Percentiles rank a stretch among this genome's conserved stretches.
Conservation (phyloP, 2,888 invertebrate genomes). For the Pristionchus exspectatus region DNA sequence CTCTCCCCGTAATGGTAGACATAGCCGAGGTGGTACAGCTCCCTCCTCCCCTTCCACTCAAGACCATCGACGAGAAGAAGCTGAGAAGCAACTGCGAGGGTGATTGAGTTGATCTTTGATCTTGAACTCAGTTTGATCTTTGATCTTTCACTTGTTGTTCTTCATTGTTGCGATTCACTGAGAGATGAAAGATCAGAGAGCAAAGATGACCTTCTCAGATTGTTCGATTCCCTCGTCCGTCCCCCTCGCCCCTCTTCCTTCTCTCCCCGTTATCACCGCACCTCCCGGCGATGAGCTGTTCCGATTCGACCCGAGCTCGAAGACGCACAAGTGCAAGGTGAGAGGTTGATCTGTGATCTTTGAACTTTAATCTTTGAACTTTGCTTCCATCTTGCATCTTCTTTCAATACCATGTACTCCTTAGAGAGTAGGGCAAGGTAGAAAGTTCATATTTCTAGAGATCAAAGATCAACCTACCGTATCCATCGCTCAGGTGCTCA, state of each 20-base stretch:
- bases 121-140: not conserved
- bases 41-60: not conserved
- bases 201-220: not conserved
- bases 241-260: not conserved
- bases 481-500: slow-evolving; percentile 21
- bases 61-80: not conserved
- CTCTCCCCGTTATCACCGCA: not conserved
- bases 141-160: too few relatives aligned
- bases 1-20: not conserved
- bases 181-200: not conserved
- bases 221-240: not conserved
- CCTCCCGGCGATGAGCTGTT: slow-evolving; percentile 14
- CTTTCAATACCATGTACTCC: too few relatives aligned
- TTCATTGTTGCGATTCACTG: not conserved
- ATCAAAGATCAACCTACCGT: too few relatives aligned
- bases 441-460: not conserved
- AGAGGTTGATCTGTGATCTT: not conserved
- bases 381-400: too few relatives aligned
- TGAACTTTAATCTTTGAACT: not conserved
- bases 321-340: slow-evolving; percentile 56
- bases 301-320: slow-evolving; percentile 50
- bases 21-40: not conserved
- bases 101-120: not conserved
- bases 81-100: not conserved
- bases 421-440: too few relatives aligned